phyloP scores from a whole-genome alignment of 2,113 vertebrate genomes.

The Lates calcarifer region DNA sequence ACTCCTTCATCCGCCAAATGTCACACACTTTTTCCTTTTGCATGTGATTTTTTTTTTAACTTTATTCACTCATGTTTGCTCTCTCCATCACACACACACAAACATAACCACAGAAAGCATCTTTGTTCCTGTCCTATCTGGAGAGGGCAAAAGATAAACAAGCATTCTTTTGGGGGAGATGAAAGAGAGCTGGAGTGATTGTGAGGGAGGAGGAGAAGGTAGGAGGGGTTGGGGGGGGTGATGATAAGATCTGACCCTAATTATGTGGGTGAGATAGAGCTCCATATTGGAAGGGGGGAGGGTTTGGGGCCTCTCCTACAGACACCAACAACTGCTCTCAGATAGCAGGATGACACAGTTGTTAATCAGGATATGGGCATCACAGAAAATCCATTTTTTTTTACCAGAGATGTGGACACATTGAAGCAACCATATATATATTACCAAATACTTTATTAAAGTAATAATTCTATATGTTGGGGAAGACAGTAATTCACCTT shows the following conservation, averaged over 20 bases:
- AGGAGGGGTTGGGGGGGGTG: not conserved
- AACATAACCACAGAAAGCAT: constrained; percentile 54
- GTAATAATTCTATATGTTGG: not conserved
- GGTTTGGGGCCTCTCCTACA: not conserved
- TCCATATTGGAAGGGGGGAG: constrained; percentile 10
- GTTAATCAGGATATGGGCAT: constrained; percentile 11
- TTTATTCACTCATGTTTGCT: constrained; percentile 22
- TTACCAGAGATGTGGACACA: too few species aligned
- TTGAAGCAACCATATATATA: too few species aligned
- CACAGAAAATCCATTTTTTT: not conserved
- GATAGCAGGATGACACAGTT: not conserved
- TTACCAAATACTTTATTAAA: not conserved
- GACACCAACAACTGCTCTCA: constrained; percentile 10
- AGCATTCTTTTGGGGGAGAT: constrained; percentile 68
- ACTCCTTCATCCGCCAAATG: not conserved
- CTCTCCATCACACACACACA: constrained; percentile 29
- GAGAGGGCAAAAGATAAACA: constrained; percentile 66
- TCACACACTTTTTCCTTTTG: not conserved
- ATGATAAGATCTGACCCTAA: constrained; percentile 68
- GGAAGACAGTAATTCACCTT: not conserved
- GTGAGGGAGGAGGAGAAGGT: constrained; percentile 35
- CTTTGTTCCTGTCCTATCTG: constrained; percentile 66
- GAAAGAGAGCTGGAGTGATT: constrained; percentile 62
- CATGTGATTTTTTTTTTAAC: not conserved
- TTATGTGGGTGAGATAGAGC: constrained; percentile 63